Evolutionary conservation across 2,888 invertebrate genomes (phyloP).

Genomic region (Steinernema carpocapsae): DNA sequence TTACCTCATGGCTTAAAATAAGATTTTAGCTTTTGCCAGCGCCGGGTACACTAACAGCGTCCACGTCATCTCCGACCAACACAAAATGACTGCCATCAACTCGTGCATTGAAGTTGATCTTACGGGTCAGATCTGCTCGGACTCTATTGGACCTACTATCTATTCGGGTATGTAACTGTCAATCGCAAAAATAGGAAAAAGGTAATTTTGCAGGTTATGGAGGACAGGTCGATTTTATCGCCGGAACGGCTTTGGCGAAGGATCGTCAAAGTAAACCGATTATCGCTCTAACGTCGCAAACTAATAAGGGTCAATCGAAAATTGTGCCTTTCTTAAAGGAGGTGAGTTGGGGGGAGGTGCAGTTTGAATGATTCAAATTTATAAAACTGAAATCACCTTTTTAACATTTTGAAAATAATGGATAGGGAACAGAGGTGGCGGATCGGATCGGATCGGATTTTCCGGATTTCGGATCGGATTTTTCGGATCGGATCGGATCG

Average conservation of each 20-base stretch:
- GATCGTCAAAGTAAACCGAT: constrained; percentile 89
- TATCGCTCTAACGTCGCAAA: constrained; percentile 84
- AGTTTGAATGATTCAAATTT: not conserved
- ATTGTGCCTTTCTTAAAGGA: constrained; percentile 81
- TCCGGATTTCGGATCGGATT: too few species aligned
- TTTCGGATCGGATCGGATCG: too few species aligned
- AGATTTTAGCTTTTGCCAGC: constrained; percentile 48
- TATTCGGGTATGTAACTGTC: constrained; percentile 73
- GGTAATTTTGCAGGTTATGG: constrained; percentile 77
- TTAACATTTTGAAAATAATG: not conserved
- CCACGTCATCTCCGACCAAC: constrained; percentile 73
- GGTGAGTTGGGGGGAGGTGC: constrained; percentile 68
- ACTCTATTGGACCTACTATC: constrained; percentile 84
- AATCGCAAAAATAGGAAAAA: not conserved
- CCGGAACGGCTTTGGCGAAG: constrained; percentile 83
- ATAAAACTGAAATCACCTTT: not conserved
- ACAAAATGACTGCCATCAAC: constrained; percentile 92
- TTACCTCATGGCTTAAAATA: too few species aligned
- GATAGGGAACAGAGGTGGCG: too few species aligned
- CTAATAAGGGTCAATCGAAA: constrained; percentile 80
- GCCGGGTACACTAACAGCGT: constrained; percentile 48
- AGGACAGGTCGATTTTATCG: constrained; percentile 89
- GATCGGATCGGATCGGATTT: too few species aligned
- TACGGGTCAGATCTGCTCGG: constrained; percentile 89
- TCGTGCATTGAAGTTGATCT: constrained; percentile 92